A percentile compares a stretch with the other conserved stretches of the same genome.
Conservation (phyloP, 2,113 vertebrate genomes). For the Pipa parva region DNA sequence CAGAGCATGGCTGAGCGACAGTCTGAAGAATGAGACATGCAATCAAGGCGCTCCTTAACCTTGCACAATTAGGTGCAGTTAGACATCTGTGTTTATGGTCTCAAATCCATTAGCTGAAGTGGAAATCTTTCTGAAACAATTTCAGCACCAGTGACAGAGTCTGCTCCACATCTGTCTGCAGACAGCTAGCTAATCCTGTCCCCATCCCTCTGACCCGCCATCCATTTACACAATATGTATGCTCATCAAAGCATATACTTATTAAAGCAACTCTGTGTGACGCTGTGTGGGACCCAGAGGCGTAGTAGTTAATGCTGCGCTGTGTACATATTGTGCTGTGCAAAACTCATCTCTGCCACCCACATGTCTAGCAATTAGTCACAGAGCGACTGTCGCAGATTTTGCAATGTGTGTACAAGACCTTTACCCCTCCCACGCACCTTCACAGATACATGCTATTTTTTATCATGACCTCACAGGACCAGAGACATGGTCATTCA, state of each 20-base stretch:
- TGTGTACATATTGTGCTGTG: background rate
- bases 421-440: no score
- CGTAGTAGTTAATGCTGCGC: background rate
- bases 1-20: no score
- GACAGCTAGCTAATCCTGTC: background rate
- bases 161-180: background rate
- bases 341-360: background rate
- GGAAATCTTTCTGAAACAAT: background rate
- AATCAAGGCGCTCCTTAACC: slow-evolving; percentile 13
- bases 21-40: slow-evolving; percentile 10
- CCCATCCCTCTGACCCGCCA: background rate
- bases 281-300: background rate
- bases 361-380: slow-evolving; percentile 15
- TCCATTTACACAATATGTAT: background rate
- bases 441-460: no score
- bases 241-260: background rate
- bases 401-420: no score
- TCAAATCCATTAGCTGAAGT: background rate
- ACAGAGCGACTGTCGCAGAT: background rate
- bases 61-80: slow-evolving; percentile 19
- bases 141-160: slow-evolving; percentile 10
- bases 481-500: no score
- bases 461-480: no score
- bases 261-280: background rate
- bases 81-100: slow-evolving; percentile 3